Evolutionary conservation across 2,113 vertebrate species (phyloP).

Genomic region (Himantopus leucocephalus): DNA sequence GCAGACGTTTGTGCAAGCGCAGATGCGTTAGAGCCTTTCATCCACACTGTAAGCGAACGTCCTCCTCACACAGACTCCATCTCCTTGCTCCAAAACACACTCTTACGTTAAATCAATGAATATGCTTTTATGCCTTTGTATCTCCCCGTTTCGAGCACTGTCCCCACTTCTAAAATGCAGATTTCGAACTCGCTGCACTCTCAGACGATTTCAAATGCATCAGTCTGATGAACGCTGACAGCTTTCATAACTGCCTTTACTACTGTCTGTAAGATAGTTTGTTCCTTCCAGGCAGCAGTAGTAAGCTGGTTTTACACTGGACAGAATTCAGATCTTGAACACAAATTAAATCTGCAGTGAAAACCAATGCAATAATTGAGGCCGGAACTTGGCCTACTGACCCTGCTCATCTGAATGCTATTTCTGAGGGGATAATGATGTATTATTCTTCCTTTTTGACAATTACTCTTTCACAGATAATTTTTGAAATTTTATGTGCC

Average conservation of each 20-base stretch:
- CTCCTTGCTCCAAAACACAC: not conserved
- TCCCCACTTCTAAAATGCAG: not conserved
- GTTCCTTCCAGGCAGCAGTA: not conserved
- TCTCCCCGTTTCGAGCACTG: not conserved
- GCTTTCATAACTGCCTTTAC: not conserved
- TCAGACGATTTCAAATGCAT: not conserved
- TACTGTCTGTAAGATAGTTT: not conserved
- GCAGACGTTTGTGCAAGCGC: not conserved
- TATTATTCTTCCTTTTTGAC: conserved; percentile 36
- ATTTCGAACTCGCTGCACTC: not conserved
- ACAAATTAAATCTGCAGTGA: not conserved
- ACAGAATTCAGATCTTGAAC: not conserved
- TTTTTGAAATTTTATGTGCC: conserved; percentile 30
- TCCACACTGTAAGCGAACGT: not conserved
- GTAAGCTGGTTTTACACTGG: not conserved
- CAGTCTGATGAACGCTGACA: not conserved
- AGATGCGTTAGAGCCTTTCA: not conserved
- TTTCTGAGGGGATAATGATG: conserved; percentile 21
- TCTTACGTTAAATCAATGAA: accelerated
- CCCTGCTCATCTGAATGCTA: conserved; percentile 33
- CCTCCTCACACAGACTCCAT: not conserved
- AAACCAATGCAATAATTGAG: conserved; percentile 19
- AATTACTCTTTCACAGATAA: conserved; percentile 45
- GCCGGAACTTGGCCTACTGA: conserved; percentile 15
- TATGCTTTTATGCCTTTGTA: not conserved